Evolutionary conservation across 2,888 invertebrate genomes (phyloP).

Genomic region (Xiphydria camelus): DNA sequence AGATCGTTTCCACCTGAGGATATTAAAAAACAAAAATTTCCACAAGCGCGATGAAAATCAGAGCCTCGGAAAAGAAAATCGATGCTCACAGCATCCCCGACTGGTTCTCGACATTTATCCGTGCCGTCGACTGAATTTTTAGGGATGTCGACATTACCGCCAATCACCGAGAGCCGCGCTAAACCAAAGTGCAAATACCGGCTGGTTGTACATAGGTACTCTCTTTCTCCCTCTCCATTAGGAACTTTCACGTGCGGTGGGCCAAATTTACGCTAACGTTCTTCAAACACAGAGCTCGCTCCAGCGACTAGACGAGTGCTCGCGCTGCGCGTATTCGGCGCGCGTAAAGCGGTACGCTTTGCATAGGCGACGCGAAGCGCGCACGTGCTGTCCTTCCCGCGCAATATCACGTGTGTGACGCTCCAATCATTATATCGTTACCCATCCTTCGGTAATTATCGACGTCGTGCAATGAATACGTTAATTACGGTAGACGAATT

Average conservation of each 20-base stretch:
- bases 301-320: conserved; percentile 5
- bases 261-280: neutral
- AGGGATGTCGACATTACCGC: neutral
- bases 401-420: conserved; percentile 18
- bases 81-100: no score
- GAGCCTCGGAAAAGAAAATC: no score
- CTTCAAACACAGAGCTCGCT: conserved; percentile 3
- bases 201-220: neutral
- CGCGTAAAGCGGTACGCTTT: conserved; percentile 6
- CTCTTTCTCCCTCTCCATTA: neutral
- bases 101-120: no score
- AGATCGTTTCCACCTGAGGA: no score
- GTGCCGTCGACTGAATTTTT: no score
- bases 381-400: neutral
- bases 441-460: no score
- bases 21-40: no score
- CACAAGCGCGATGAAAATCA: no score
- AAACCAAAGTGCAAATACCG: conserved; percentile 1
- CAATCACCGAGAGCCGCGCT: neutral
- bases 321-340: conserved; percentile 12
- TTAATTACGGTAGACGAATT: no score
- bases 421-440: neutral
- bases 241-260: neutral
- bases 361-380: neutral
- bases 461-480: no score